Conservation (phyloP, 92 coral and sea anemone species). For the Heteractis magnifica region DNA sequence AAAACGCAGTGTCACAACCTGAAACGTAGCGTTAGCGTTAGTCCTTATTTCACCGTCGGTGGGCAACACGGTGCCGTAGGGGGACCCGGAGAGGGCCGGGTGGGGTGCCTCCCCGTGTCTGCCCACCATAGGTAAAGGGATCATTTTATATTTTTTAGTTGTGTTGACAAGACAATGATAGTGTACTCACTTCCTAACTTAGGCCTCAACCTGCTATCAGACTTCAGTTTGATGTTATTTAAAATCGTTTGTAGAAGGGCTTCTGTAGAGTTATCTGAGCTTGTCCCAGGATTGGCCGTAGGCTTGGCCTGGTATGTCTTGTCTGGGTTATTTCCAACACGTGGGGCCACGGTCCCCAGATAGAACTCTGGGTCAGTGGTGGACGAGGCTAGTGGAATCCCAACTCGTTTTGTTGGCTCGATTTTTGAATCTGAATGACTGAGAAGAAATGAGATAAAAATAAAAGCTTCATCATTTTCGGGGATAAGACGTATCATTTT, state of each 20-base stretch:
- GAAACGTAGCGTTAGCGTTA: too few relatives aligned
- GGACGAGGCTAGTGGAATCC: neutral
- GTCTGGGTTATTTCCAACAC: neutral
- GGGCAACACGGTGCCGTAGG: too few relatives aligned
- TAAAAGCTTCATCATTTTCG: neutral
- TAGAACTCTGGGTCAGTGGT: conserved; percentile 6
- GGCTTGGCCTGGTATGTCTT: neutral
- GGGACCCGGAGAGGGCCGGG: too few relatives aligned
- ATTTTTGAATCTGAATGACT: neutral
- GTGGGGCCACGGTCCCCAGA: conserved; percentile 16
- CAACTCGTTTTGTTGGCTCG: neutral
- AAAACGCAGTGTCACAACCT: neutral
- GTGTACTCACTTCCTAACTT: conserved; percentile 56
- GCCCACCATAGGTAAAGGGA: neutral
- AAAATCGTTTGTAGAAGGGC: conserved; percentile 47
- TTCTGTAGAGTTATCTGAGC: conserved; percentile 42
- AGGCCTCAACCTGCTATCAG: conserved; percentile 29
- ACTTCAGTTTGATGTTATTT: conserved; percentile 69
- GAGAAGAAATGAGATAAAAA: neutral
- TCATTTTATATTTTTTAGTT: neutral
- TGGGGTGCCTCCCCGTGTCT: too few relatives aligned
- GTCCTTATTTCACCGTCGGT: too few relatives aligned
- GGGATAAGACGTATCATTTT: too few relatives aligned
- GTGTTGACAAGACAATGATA: neutral
- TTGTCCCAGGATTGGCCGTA: neutral